Evolutionary conservation across 2,113 vertebrate species (phyloP), one percentile per base, ranked within the genome.

Genomic region (Piliocolobus tephrosceles): DNA sequence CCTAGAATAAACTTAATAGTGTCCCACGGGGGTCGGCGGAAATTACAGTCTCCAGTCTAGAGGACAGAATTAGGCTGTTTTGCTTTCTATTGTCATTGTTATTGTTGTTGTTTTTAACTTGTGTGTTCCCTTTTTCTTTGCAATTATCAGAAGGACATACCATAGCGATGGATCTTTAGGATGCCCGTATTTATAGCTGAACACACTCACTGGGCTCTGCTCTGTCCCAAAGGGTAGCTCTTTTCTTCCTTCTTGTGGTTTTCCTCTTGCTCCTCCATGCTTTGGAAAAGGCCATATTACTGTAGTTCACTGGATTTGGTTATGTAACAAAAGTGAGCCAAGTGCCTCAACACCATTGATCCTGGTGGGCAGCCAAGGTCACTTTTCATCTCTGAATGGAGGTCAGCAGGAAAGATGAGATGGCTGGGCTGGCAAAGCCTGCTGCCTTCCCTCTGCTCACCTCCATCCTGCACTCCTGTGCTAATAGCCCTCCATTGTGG

Each of bases 1-100:
- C 84, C 94, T 92, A 84, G 83, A 98, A 98, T 98, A 98, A 98
- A 98, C 92, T 76, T 92, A 88, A 94, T 88, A 94, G 81, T 0
- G 6, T 97, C 96, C 95, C 12, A 23, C 1, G 18, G 96, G 79
- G 99, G 99, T 50, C 47, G 99, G n/a, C 10, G 38, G 38, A 72
- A 72, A 38, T 72, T 25, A 58, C 0, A 30, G 2, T 14, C 78
- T 68, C 27, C 38, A 73, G 32, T 11, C 18, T 27, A 3, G 38
- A 90, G 40, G n/a, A 68, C 8, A 88, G n/a, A n/a, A 52, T 92
- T 22, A 58, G 20, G 17, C n/a, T 50, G 47, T 27, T 32, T 64
- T 14, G 27, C 30, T 64, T 64, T 32, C 61, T 32, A 6, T 64
- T 32, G 61, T 64, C 32, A 55, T 55, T 55, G 5, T 32, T 64